These are phyloP conservation scores for Sebastes steindachneri DNA, from an alignment of 2,797 vertebrate species.

Conservation along the genomic window DNA sequence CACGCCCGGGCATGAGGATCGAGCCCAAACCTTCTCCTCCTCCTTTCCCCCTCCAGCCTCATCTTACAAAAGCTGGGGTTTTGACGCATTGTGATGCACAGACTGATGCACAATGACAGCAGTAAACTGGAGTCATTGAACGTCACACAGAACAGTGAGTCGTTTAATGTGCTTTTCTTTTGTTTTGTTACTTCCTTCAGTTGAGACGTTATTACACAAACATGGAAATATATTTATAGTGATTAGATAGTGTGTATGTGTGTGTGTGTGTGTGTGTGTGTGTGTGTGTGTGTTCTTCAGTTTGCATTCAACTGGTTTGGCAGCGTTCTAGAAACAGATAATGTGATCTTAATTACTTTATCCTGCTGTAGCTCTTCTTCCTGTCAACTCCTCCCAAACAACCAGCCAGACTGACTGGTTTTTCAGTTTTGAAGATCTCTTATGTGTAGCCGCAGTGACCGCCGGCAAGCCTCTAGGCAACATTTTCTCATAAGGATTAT, in stretches of 20 bases:
- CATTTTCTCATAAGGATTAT: not conserved
- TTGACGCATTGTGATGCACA: not conserved
- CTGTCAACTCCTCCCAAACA: not conserved
- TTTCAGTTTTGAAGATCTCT: not conserved
- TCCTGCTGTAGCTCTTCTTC: not conserved
- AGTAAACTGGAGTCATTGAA: not conserved
- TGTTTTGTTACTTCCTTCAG: not conserved
- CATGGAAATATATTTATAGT: not conserved
- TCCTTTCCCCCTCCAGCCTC: not conserved
- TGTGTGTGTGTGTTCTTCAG: not conserved
- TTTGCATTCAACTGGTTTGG: not conserved
- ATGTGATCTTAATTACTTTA: not conserved
- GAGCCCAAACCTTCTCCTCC: not conserved
- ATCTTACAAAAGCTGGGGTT: not conserved
- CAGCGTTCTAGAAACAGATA: not conserved
- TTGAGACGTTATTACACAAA: not conserved
- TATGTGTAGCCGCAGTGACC: not conserved
- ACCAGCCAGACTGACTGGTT: not conserved
- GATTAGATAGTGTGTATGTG: not conserved
- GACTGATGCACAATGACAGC: not conserved
- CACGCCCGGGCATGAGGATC: conserved; percentile 29
- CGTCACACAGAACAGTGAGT: not conserved
- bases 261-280: too few species aligned
- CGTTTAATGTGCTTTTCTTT: not conserved
- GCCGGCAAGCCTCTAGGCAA: not conserved